Conservation (phyloP, 2,113 vertebrate genomes). For the Scophthalmus maximus region DNA sequence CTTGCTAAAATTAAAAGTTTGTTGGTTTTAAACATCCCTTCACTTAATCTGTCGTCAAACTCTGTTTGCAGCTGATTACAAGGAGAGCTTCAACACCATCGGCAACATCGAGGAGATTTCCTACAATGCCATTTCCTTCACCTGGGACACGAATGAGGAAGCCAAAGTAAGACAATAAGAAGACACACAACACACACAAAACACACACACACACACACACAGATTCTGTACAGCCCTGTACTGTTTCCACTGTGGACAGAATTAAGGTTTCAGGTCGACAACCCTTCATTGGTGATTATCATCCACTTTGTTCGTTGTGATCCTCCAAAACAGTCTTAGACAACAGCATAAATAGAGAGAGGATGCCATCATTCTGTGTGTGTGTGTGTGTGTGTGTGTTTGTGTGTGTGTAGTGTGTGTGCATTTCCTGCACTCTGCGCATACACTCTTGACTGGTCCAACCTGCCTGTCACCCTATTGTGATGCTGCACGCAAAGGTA, state of each 20-base stretch:
- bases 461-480: slow-evolving; percentile 70
- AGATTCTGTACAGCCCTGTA: too few relatives aligned
- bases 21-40: background rate
- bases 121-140: slow-evolving; percentile 98
- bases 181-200: background rate
- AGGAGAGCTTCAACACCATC: slow-evolving; percentile 99
- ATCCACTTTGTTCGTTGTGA: slow-evolving; percentile 14
- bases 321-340: slow-evolving; percentile 19
- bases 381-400: background rate
- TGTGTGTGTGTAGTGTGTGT: background rate
- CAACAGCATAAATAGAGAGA: background rate
- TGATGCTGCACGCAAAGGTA: slow-evolving; percentile 44
- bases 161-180: slow-evolving; percentile 88
- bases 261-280: background rate
- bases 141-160: slow-evolving; percentile 98
- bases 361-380: slow-evolving; percentile 15
- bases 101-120: slow-evolving; percentile 99
- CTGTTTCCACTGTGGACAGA: background rate
- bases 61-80: slow-evolving; percentile 90
- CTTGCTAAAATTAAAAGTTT: background rate
- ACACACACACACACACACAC: too few relatives aligned
- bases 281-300: slow-evolving; percentile 2
- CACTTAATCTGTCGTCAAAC: background rate
- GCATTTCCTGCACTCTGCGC: slow-evolving; percentile 25
- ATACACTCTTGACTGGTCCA: slow-evolving; percentile 51